Base-by-base conservation (phyloP, 2,888 invertebrate genomes). In the Cylindroiulus punctatus region DNA sequence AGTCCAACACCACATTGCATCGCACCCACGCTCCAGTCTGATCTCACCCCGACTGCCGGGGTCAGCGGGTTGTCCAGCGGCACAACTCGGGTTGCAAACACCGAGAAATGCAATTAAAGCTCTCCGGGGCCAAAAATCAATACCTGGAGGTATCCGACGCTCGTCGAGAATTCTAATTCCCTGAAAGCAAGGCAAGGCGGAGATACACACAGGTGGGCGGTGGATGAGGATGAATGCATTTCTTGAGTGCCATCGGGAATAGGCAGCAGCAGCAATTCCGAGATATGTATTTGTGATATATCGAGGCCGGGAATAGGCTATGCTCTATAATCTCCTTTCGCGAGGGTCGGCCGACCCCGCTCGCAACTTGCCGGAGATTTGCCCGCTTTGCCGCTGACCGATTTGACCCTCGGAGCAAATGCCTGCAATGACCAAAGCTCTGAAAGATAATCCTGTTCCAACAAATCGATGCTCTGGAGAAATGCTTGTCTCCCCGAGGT, bases 161-260 rank as follows among this genome's bases (percentile, higher is more conserved):
- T 65, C 65, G 10, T 65, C 65, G 65, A 26, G 65, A 65, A 65
- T 65, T 65, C 22, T 65, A 65, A 65, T 65, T 65, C 26, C n/a
- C 65, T 65, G 12, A 65, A 22, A 26, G 65, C 7, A 26, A 65
- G 65, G 65, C 7, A 26, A 65, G 65, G 65, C 26, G 26, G 65
- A 65, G 26, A 65, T 12, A 22, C n/a, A 22, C 26, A 65, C 65
- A 65, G 5, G 26, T 65, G 65, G 65, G 65, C 26, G 65, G 19
- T n/a, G 52, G n/a, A 52, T 3, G 65, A 65, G 65, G 65, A 65
- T 10, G 65, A 65, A 65, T 65, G 26, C 65, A 65, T 65, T 65
- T 65, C 65, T 65, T 26, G n/a, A 65, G 26, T 65, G 65, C 26
- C 65, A 26, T 26, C 0, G 65, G 65, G 65, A 65, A 65, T 22